Evolutionary conservation across 1,140 invertebrate genomes (phyloP), one percentile per base, ranked within the genome.

Genomic region (Holcopasites calliopsidis): DNA sequence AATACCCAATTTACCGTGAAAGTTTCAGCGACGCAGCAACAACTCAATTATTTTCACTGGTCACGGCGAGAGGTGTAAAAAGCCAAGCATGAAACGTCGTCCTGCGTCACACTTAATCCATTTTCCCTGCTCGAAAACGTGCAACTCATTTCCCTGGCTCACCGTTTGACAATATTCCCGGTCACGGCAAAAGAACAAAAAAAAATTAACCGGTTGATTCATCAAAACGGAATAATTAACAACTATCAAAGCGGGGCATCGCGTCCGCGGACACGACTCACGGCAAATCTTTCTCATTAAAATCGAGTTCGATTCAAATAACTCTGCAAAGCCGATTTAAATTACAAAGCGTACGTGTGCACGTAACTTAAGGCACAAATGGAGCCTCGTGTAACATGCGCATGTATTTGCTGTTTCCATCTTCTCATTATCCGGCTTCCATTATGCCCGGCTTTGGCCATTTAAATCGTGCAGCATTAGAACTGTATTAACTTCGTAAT

Each of bases 11-110:
- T 72, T 52, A 52, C 38, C 38, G 38, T 33, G 47, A 74, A 65
- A 65, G 49, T 74, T 74, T 74, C 50, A 65, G 21, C 38, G 35
- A 55, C 47, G 62, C 38, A 50, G 21, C 18, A 65, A 55, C 71
- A 60, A 66, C 70, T 62, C 47, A 38, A 80, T 74, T 61, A 73
- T 65, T 55, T 55, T 47, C 50, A 35, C 71, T 33, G n/a, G 52
- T 58, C 26, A 58, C 42, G 23, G 2, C 2, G 11, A 33, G 33
- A 35, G 40, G 35, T 42, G 42, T 70, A 33, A 75, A 76, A 76
- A 55, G 26, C 35, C 49, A 49, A 23, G 44, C 61, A 44, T 50
- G 42, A 69, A 62, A 79, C 23, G 40, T 57, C 23, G 47, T 35
- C 28, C 26, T 58, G n/a, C 33, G 40, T 40, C 44, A 35, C 11